Evolutionary conservation across 2,797 vertebrate genomes (phyloP), one percentile per base, ranked within the genome.

Genomic region (Platalea minor): DNA sequence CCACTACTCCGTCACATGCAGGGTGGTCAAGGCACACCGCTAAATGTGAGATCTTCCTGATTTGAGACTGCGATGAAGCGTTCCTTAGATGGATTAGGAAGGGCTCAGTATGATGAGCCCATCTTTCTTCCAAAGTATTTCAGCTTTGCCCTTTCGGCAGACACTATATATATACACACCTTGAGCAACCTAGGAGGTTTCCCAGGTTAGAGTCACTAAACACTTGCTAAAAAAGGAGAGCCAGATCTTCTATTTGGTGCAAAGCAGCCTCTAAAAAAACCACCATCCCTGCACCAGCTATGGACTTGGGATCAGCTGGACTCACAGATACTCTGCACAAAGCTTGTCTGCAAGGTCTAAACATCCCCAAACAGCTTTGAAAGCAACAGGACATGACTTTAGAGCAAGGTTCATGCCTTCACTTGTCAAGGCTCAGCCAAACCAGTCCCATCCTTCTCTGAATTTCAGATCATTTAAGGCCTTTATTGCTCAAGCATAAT

Each of bases 1-100:
- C 48, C 17, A 0, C 23, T 53, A 21, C 35, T 50, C 16, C 21
- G 0, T 33, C 4, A 0, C 7, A n/a, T 5, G 23, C 12, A 53
- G 25, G 15, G 45, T 17, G 11, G 48, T 41, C 43, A 65, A 70
- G 37, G 33, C 26, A 53, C 50, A 43, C 9, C 53, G 13, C 37
- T 23, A 65, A 45, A 39, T 8, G 21, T 12, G 39, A 65, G 50
- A 26, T 29, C 28, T 60, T 74, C 60, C 45, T 20, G 23, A 46
- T 33, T 13, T n/a, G 64, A 67, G 48, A 5, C 6, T 45, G 21
- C 48, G 67, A 31, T 7, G 10, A 16, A 68, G 17, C 2, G 1
- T 16, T 23, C 26, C 24, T 43, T 13, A 20, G 9, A 67, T 16
- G 28, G 48, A 48, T 17, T 25, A 73, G 20, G 35, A 73, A 54